phyloP scores from a whole-genome alignment of 2,888 invertebrate genomes.

The Limnephilus lunatus region DNA sequence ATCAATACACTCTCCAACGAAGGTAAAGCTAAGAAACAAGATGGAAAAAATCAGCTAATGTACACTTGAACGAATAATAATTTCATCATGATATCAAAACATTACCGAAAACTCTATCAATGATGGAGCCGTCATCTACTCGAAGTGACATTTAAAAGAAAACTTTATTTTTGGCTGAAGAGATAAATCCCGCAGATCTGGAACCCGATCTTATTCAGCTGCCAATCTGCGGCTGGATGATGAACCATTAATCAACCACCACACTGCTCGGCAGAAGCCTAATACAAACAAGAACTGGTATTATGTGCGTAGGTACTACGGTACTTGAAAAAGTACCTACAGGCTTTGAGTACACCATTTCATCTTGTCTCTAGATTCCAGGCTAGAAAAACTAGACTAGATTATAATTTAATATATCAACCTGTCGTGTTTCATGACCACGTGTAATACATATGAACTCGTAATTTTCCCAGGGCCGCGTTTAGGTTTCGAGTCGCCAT shows the following conservation, averaged over 20 bases:
- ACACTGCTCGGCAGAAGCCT: neutral
- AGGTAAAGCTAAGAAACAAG: no score
- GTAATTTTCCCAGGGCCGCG: neutral
- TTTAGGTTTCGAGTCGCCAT: neutral
- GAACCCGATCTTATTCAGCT: slow-evolving; percentile 46
- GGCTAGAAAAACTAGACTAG: neutral
- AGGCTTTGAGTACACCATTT: neutral
- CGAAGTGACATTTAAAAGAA: neutral
- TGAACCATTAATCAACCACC: slow-evolving; percentile 32
- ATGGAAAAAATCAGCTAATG: no score
- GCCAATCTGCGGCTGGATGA: slow-evolving; percentile 32
- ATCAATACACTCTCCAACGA: no score
- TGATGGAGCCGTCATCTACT: neutral
- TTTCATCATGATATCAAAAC: neutral
- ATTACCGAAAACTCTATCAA: neutral
- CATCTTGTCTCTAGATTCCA: neutral
- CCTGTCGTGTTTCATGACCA: neutral
- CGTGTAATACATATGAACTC: neutral
- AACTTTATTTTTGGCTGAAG: neutral
- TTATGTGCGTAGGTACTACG: neutral
- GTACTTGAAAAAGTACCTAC: neutral
- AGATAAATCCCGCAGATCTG: slow-evolving; percentile 38
- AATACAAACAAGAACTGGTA: neutral
- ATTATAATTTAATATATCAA: neutral
- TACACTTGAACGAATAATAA: neutral